These are phyloP conservation scores for Xiphophorus couchianus DNA, from an alignment of 2,113 vertebrate genomes.

Conservation along the genomic window DNA sequence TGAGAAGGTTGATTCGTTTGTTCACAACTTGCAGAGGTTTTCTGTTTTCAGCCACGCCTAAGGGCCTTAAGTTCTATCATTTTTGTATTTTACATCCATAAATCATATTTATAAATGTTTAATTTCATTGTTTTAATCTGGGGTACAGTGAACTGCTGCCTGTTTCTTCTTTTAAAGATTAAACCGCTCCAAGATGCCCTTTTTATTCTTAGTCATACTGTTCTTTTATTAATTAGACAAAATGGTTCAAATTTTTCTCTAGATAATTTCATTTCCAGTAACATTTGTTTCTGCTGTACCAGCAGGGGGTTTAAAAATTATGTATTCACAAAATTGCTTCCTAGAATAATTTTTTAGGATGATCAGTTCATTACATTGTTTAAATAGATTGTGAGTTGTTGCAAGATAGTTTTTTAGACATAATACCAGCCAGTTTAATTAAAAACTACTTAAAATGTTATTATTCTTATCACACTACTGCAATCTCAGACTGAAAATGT, in stretches of 20 bases:
- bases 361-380: not conserved
- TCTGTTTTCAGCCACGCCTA: too few species aligned
- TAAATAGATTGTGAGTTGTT: not conserved
- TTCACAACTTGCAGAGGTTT: not conserved
- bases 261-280: not conserved
- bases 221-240: not conserved
- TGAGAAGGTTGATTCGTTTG: not conserved
- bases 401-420: not conserved
- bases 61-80: not conserved
- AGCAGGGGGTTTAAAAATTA: not conserved
- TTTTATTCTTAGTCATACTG: too few species aligned
- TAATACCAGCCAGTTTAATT: not conserved
- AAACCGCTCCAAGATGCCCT: too few species aligned
- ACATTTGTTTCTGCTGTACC: too few species aligned
- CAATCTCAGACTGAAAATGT: not conserved
- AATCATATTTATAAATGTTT: too few species aligned
- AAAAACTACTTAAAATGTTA: not conserved
- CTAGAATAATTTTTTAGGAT: not conserved
- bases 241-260: not conserved
- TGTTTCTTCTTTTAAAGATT: too few species aligned
- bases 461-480: not conserved
- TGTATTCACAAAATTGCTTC: not conserved
- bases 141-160: too few species aligned
- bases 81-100: too few species aligned
- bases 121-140: too few species aligned